phyloP scores from a whole-genome alignment of 2,113 vertebrate genomes.

The Odontesthes bonariensis region DNA sequence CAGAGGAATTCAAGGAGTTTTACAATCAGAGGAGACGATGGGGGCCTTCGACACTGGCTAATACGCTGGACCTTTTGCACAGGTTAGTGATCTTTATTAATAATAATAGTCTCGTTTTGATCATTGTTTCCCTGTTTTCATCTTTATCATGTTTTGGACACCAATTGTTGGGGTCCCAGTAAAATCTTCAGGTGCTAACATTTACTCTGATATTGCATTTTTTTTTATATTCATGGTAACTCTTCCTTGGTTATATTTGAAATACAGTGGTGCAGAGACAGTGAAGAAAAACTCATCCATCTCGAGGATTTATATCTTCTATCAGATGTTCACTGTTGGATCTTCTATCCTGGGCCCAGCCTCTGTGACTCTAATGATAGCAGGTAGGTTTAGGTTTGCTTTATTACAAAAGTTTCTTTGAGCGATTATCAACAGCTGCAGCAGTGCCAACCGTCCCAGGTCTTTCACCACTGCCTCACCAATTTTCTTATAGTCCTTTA shows the following conservation, averaged over 20 bases:
- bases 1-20: slow-evolving; percentile 87
- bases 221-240: background rate
- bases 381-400: slow-evolving; percentile 70
- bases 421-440: no score
- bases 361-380: slow-evolving; percentile 86
- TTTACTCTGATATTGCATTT: background rate
- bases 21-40: slow-evolving; percentile 87
- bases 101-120: no score
- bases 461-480: no score
- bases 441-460: no score
- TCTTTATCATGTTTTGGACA: no score
- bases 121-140: no score
- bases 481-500: no score
- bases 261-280: slow-evolving; percentile 75
- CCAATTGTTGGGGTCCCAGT: background rate
- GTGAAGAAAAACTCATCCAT: slow-evolving; percentile 84
- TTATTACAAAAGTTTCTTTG: background rate
- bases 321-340: slow-evolving; percentile 85
- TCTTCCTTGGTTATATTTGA: slow-evolving; percentile 17
- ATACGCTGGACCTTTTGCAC: slow-evolving; percentile 85
- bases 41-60: slow-evolving; percentile 86
- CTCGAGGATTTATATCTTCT: slow-evolving; percentile 83
- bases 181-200: background rate
- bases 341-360: slow-evolving; percentile 87
- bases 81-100: slow-evolving; percentile 50